Conservation (phyloP, 2,888 invertebrate species). For the Lepeophtheirus nordmannii region DNA sequence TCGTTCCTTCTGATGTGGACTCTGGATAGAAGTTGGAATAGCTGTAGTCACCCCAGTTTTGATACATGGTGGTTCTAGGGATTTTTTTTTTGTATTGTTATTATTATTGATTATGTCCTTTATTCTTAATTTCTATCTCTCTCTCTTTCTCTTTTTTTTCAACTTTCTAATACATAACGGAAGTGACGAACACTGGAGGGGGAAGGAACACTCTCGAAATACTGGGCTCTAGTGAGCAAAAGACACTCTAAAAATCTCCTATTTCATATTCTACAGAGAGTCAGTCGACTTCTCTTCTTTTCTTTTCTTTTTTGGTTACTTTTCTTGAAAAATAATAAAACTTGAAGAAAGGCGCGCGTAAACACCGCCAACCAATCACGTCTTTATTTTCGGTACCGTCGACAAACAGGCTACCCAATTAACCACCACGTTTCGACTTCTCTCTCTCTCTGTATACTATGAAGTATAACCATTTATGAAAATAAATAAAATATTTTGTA, state of each 20-base stretch:
- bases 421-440: too few relatives aligned
- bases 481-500: too few relatives aligned
- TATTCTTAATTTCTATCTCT: background rate
- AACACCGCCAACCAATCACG: background rate
- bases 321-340: background rate
- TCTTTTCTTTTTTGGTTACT: constrained; percentile 5
- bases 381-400: background rate
- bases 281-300: background rate
- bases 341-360: background rate
- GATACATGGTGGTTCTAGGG: background rate
- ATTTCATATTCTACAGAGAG: background rate
- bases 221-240: too few relatives aligned
- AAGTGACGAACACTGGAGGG: too few relatives aligned
- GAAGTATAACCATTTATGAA: too few relatives aligned
- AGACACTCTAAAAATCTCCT: too few relatives aligned
- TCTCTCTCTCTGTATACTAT: too few relatives aligned
- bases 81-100: background rate
- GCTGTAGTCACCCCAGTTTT: background rate
- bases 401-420: background rate
- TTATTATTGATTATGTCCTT: background rate
- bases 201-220: too few relatives aligned
- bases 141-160: background rate
- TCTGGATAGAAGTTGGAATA: background rate
- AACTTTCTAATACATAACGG: too few relatives aligned
- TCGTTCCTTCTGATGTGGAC: background rate